Base-by-base conservation (phyloP, 1,140 invertebrate genomes). In the Leptinotarsa texana region DNA sequence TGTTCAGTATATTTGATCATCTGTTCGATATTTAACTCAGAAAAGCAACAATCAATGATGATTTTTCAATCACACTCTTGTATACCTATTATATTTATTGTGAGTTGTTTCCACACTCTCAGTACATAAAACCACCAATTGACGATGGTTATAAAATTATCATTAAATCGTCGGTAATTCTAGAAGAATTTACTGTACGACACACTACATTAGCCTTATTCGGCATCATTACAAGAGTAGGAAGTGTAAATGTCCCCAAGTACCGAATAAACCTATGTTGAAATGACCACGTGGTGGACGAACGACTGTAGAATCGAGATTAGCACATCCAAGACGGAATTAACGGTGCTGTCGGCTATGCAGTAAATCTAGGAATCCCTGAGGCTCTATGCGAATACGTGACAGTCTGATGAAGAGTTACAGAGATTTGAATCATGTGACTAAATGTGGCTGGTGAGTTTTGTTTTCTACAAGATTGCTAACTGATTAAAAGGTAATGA, bases 141-240 rank as follows among this genome's bases (percentile, higher is more conserved):
- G 68, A 69, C 68, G 48, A 51, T 8, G 27, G 47, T 69, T 69
- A 69, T 69, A 69, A 69, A 69, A 69, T 69, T 51, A 69, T 69
- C 68, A 69, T 69, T 69, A 49, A 69, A 69, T 51, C 33, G 68
- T n/a, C 33, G 15, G 68, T 51, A 69, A 51, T 69, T 49, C 17
- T 47, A 69, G 21, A 22, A 51, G 68, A 49, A 69, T 48, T 69
- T 69, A 69, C 68, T 49, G 68, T 49, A 49, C 27, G 68, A 49
- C 68, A 51, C 68, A 51, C 42, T 33, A 47, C 48, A 69, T 69
- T 69, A 69, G 68, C 68, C 68, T 69, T 69, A 69, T 69, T 69
- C 42, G 68, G 68, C n/a, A 48, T 47, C 42, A 48, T 48, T 48
- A 69, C 68, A 69, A 69, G 68, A 69, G 48, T 48, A 47, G 68